Evolutionary conservation across 2,888 invertebrate genomes (phyloP), one percentile per base, ranked within the genome.

Genomic region (Leistus spinibarbis): DNA sequence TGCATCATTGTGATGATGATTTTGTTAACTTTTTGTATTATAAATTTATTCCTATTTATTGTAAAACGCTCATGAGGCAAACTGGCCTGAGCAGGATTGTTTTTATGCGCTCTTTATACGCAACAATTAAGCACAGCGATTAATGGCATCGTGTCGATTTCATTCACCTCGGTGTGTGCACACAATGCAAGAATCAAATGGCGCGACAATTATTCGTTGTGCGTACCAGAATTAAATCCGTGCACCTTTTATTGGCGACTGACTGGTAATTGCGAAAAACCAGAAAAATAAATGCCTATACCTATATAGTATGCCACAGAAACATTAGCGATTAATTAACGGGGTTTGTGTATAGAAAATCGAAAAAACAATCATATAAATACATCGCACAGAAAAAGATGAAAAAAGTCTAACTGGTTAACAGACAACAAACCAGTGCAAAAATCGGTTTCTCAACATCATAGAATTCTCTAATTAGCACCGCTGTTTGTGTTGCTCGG

Each of bases 391-490:
- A 13, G 10, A 40, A 40, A 40, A 40, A 5, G 5, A 40, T 1
- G 40, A 40, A 40, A 40, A 27, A 4, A 27, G 27, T 27, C 7
- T 13, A 40, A 60, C 17, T 60, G 60, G 20, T 17, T 22, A 17
- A n/a, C 9, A 9, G 53, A 13, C 5, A 54, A 54, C 5, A 19
- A 60, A 60, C 17, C 60, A 60, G 60, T 60, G 60, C 60, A 17
- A 17, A 60, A 19, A 60, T 54, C 57, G 19, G 66, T 72, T 62
- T 66, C 72, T 66, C 66, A 72, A 72, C 27, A 71, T 65, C 56
- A 65, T 65, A 72, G 72, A 24, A 72, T 72, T 72, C 65, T 56
- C 57, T 72, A 72, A 72, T 72, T 72, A 72, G 72, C 72, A 66
- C 72, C 57, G 60, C 60, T 20, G 57, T 57, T 57, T 57, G 57